Conservation (phyloP, 2,113 vertebrate genomes). For the Platichthys stellatus region DNA sequence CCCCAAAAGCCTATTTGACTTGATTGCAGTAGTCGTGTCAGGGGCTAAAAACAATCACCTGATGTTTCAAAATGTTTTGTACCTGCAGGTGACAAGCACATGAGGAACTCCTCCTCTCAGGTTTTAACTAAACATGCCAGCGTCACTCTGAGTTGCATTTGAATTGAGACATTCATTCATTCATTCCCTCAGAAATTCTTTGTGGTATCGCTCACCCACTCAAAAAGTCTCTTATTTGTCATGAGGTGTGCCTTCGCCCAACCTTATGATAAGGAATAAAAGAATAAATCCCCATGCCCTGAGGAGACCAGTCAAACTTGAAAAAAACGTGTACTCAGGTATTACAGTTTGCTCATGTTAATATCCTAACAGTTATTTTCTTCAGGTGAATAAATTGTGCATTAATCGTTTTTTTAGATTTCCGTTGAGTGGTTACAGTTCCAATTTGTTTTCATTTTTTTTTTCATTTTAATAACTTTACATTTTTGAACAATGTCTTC, state of each 20-base stretch:
- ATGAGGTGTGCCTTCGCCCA: slow-evolving; percentile 9
- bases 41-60: slow-evolving; percentile 14
- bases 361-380: neutral
- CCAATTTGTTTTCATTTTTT: too few relatives aligned
- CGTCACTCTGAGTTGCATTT: neutral
- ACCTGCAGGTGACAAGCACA: neutral
- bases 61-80: slow-evolving; percentile 1
- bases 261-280: neutral
- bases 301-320: neutral
- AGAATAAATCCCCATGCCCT: neutral
- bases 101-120: neutral
- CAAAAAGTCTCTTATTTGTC: neutral
- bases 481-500: too few relatives aligned
- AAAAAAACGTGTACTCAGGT: neutral
- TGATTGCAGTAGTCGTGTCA: neutral
- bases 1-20: neutral
- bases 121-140: neutral
- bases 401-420: too few relatives aligned
- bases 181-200: neutral
- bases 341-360: neutral
- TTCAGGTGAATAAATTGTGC: neutral
- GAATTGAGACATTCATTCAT: neutral
- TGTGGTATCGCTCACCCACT: neutral
- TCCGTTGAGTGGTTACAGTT: too few relatives aligned
- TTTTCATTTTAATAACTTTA: too few relatives aligned